Conservation (phyloP, 2,888 invertebrate species). For the Antitype chi region DNA sequence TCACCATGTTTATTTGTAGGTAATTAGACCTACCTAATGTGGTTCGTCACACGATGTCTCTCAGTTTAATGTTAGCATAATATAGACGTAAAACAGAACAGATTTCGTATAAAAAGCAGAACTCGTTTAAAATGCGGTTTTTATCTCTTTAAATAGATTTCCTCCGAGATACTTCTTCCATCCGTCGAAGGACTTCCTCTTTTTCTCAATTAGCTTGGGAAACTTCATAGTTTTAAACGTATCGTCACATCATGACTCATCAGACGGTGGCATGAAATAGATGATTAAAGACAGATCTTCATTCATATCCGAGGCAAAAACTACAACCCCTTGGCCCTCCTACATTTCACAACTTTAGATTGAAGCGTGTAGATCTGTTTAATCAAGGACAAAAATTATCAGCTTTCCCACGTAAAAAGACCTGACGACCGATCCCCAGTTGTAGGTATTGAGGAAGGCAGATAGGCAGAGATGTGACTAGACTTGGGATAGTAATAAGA, state of each 20-base stretch:
- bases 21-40: not conserved
- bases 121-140: not conserved
- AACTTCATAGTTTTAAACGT: conserved; percentile 4
- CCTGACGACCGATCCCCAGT: not conserved
- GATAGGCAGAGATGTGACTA: not conserved
- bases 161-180: not conserved
- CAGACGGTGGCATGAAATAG: not conserved
- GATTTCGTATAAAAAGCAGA: not conserved
- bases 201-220: not conserved
- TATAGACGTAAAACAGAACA: not conserved
- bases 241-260: not conserved
- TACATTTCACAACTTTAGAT: not conserved
- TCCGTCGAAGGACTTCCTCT: not conserved
- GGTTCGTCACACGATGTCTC: not conserved
- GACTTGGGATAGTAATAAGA: not conserved
- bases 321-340: not conserved
- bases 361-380: not conserved
- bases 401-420: not conserved
- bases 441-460: not conserved
- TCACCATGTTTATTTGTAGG: not conserved
- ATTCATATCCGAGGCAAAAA: not conserved
- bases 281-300: not conserved
- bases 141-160: not conserved
- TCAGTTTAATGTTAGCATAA: not conserved
- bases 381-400: not conserved